A percentile compares a stretch with the other conserved stretches of the same genome.
These are phyloP conservation scores for Liolophura sinensis DNA, from an alignment of 1,140 invertebrate genomes.

Conservation along the genomic window DNA sequence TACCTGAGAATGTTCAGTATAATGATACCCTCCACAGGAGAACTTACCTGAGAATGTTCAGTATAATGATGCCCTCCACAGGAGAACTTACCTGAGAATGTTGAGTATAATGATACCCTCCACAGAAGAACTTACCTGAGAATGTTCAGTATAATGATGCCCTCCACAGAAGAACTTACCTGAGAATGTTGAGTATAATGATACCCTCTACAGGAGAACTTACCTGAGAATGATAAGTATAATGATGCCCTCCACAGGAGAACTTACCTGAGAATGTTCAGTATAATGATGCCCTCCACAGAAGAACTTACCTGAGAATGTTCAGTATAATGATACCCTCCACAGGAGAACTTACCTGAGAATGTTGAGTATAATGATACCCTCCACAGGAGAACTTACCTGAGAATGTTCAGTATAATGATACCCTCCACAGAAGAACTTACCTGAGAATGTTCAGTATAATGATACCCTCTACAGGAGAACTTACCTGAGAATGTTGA, in stretches of 20 bases:
- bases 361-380: slow-evolving; percentile 99
- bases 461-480: slow-evolving; percentile 97
- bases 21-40: slow-evolving; percentile 97
- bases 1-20: slow-evolving; percentile 99
- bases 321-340: slow-evolving; percentile 99
- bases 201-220: slow-evolving; percentile 97
- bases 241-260: slow-evolving; percentile 97
- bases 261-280: slow-evolving; percentile 98
- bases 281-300: slow-evolving; percentile 98
- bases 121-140: slow-evolving; percentile 93
- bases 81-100: slow-evolving; percentile 96
- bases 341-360: slow-evolving; percentile 93
- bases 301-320: slow-evolving; percentile 96
- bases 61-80: slow-evolving; percentile 98
- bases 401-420: slow-evolving; percentile 98
- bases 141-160: slow-evolving; percentile 99
- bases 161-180: slow-evolving; percentile 95
- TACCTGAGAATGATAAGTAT: slow-evolving; percentile 99
- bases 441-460: slow-evolving; percentile 99
- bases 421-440: slow-evolving; percentile 97
- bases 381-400: slow-evolving; percentile 95
- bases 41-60: slow-evolving; percentile 98
- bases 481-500: slow-evolving; percentile 98
- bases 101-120: slow-evolving; percentile 99
- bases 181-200: slow-evolving; percentile 98